Conservation (phyloP, 1,140 invertebrate genomes). For the Bombus sibiricus region DNA sequence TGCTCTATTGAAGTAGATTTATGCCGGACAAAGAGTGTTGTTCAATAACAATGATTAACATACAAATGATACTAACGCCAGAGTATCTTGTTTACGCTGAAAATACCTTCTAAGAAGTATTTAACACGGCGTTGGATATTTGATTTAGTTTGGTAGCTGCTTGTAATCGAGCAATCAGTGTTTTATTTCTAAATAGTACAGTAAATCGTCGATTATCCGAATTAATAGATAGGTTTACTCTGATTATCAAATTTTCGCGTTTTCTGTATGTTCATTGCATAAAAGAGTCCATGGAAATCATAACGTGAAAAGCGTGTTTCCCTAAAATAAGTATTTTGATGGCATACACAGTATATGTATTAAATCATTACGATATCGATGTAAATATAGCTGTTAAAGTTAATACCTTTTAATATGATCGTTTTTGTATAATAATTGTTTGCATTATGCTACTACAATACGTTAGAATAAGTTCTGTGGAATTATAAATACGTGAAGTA, state of each 20-base stretch:
- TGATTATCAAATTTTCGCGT: not conserved
- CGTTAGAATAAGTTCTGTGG: too few species aligned
- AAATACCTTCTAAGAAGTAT: not conserved
- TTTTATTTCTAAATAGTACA: not conserved
- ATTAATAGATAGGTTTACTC: not conserved
- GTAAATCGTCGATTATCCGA: not conserved
- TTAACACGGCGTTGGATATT: not conserved
- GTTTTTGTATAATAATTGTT: too few species aligned
- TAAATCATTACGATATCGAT: not conserved
- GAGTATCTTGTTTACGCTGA: slow-evolving; percentile 20
- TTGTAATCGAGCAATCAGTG: not conserved
- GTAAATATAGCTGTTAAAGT: not conserved
- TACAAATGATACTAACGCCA: not conserved
- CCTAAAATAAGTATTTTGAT: not conserved
- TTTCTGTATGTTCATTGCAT: not conserved
- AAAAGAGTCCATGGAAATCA: not conserved
- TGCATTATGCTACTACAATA: too few species aligned
- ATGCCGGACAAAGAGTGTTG: not conserved
- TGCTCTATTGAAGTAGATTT: not conserved
- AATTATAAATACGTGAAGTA: not conserved
- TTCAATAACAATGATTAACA: slow-evolving; percentile 15
- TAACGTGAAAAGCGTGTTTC: not conserved
- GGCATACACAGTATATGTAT: not conserved
- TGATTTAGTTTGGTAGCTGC: not conserved
- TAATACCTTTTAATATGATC: not conserved